Conservation (phyloP, 2,888 invertebrate genomes). For the Agapostemon virescens region DNA sequence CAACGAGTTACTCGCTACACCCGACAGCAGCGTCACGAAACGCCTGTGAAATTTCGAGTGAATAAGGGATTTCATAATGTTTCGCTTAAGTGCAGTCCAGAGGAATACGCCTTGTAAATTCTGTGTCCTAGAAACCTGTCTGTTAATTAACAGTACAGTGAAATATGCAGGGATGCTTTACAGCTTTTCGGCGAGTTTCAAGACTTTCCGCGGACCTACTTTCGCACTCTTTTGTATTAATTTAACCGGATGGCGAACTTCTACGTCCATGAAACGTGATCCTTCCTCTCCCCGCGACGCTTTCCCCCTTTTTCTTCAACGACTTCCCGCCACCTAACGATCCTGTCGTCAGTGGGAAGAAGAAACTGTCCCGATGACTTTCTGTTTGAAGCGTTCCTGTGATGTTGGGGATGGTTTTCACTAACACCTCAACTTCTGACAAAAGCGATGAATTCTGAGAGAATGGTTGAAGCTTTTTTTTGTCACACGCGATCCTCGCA, state of each 20-base stretch:
- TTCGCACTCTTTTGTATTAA: constrained; percentile 52
- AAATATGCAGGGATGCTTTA: constrained; percentile 49
- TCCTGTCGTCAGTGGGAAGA: neutral
- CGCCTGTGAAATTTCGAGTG: constrained; percentile 30
- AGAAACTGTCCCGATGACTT: neutral
- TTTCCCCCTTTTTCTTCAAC: neutral
- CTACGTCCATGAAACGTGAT: constrained; percentile 26
- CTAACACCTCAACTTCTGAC: neutral
- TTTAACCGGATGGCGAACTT: constrained; percentile 40
- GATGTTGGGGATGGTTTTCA: neutral
- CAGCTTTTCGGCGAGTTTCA: constrained; percentile 46
- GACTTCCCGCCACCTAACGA: neutral
- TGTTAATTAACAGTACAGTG: constrained; percentile 54
- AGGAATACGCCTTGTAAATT: constrained; percentile 45
- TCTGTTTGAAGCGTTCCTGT: neutral
- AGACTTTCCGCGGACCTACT: constrained; percentile 40
- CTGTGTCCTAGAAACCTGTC: constrained; percentile 49
- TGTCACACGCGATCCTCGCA: neutral
- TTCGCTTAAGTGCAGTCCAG: constrained; percentile 33
- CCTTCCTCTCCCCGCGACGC: neutral
- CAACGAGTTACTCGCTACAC: neutral
- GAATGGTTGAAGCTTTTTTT: neutral
- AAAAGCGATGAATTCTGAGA: neutral
- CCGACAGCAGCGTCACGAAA: neutral
- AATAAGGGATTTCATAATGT: constrained; percentile 46